Base-by-base conservation (phyloP, 2,888 invertebrate species). In the Carpatolechia fugitivella region DNA sequence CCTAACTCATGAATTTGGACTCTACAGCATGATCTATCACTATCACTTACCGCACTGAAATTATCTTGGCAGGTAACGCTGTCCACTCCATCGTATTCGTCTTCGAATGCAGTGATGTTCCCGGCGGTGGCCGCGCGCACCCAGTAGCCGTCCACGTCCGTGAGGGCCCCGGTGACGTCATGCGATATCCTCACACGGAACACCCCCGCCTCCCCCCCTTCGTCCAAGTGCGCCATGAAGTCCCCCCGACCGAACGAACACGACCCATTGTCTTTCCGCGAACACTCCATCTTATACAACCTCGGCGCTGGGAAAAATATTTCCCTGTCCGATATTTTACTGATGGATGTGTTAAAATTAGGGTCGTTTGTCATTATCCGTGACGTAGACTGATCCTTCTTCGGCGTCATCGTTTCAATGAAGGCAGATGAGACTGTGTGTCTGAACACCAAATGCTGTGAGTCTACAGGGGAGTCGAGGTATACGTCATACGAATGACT, bases 221-320 rank as follows among this genome's bases (percentile, higher is more conserved):
- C 73, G 31, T 70, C 73, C 60, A 79, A 68, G 69, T 89, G 70
- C 63, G 72, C 57, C 64, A 79, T 61, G 63, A 80, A 69, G 69
- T 82, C 64, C 70, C 80, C 63, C 63, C 74, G 74, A 64, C 87
- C 75, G 64, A 85, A 73, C 74, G 66, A 49, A 82, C 91, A 77
- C 69, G 84, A 65, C 55, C 82, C 63, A 82, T 86, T 76, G 0
- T 85, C 71, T 46, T 78, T 78, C 51, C 84, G 66, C 13, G 62
- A 67, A 69, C 90, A 76, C 63, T 80, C 70, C 63, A 86, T 66
- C 69, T 83, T 61, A 75, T 88, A 93, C 13, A 93, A 70, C 20
- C 87, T 85, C 5, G 91, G 87, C 0, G 93, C 88, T 1, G 94
- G 94, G 66, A 94, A 94, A 76, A 92, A 94, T 59, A 92, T 84